These are phyloP conservation scores for Simalia tracyae DNA, from an alignment of 2,797 vertebrate species.

Conservation along the genomic window DNA sequence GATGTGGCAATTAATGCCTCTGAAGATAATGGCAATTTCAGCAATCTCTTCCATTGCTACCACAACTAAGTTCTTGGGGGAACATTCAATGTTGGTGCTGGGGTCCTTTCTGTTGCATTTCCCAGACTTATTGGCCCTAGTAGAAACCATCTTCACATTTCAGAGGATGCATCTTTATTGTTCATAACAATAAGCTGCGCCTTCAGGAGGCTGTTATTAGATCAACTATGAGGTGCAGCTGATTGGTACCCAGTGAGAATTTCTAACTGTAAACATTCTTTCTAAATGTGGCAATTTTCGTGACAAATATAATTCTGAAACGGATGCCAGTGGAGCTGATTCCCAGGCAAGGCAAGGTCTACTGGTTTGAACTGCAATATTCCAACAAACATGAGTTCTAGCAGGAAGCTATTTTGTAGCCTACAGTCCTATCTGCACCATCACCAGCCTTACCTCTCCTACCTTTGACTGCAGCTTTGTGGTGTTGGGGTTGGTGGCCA, in stretches of 20 bases:
- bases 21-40: not conserved
- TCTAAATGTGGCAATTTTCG: constrained; percentile 12
- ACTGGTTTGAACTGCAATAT: not conserved
- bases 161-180: not conserved
- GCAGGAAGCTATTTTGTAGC: not conserved
- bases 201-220: constrained; percentile 1
- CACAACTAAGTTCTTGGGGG: not conserved
- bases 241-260: not conserved
- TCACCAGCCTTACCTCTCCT: not conserved
- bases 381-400: not conserved
- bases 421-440: not conserved
- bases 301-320: constrained; percentile 11
- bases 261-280: constrained; percentile 10
- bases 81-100: not conserved
- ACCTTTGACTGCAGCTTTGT: not conserved
- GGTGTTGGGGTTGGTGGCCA: not conserved
- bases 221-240: not conserved
- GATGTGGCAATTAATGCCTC: not conserved
- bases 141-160: not conserved
- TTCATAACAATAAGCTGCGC: constrained; percentile 10
- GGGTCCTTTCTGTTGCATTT: not conserved
- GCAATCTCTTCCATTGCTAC: not conserved
- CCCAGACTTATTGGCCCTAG: constrained; percentile 9
- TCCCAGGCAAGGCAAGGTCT: not conserved
- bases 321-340: constrained; percentile 5